These are phyloP conservation scores for Myanophis thanlyinensis DNA, from an alignment of 2,113 vertebrate species.

Conservation along the genomic window DNA sequence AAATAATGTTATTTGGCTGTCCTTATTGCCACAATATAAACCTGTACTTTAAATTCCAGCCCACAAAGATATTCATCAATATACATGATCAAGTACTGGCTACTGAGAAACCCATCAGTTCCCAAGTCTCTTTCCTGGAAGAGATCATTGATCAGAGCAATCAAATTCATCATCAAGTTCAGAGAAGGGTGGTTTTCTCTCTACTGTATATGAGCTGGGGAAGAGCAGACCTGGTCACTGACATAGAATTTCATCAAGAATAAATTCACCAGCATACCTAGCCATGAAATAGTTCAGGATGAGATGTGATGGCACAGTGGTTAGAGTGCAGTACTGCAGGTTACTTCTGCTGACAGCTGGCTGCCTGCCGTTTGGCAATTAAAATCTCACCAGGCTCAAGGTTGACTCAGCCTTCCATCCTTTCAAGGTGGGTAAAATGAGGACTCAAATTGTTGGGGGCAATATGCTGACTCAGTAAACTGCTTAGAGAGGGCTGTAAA, in stretches of 20 bases:
- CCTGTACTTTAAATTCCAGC: neutral
- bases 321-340: too few relatives aligned
- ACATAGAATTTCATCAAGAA: neutral
- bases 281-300: neutral
- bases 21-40: neutral
- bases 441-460: too few relatives aligned
- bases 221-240: neutral
- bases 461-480: too few relatives aligned
- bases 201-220: neutral
- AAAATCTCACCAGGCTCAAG: too few relatives aligned
- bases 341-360: too few relatives aligned
- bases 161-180: neutral
- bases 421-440: too few relatives aligned
- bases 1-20: neutral
- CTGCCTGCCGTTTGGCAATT: too few relatives aligned
- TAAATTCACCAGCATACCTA: neutral
- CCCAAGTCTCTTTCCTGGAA: neutral
- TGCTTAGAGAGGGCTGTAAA: too few relatives aligned
- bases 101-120: neutral
- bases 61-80: neutral
- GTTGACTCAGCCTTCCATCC: too few relatives aligned
- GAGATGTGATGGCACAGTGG: too few relatives aligned
- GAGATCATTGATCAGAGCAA: neutral
- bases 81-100: neutral
- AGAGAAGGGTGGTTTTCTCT: neutral